Conservation (phyloP, 2,888 invertebrate genomes). For the Dryobotodes eremita region DNA sequence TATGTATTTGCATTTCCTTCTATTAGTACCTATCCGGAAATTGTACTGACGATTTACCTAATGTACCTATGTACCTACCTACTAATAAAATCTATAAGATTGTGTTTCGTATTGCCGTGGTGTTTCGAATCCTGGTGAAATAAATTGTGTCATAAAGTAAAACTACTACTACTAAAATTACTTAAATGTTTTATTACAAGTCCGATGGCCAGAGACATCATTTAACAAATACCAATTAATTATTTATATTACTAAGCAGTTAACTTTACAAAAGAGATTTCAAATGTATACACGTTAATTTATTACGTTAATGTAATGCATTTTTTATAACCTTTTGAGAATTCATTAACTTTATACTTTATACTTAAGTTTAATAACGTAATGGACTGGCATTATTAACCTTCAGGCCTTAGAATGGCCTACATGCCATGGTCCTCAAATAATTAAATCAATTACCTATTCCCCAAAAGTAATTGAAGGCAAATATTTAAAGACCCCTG, state of each 20-base stretch:
- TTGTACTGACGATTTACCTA: neutral
- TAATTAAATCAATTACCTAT: neutral
- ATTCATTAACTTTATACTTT: neutral
- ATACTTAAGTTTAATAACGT: neutral
- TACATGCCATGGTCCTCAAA: neutral
- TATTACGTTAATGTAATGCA: neutral
- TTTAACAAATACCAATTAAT: slow-evolving; percentile 12
- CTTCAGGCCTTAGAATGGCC: neutral
- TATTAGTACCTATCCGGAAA: slow-evolving; percentile 2
- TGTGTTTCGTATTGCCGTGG: neutral
- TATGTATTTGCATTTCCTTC: slow-evolving; percentile 33
- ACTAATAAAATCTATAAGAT: neutral
- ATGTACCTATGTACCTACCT: neutral
- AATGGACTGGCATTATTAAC: neutral
- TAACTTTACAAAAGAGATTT: slow-evolving; percentile 9
- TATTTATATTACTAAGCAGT: slow-evolving; percentile 5
- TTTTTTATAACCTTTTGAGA: slow-evolving; percentile 4
- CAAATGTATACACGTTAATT: neutral
- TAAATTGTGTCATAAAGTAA: slow-evolving; percentile 1
- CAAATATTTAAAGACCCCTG: neutral
- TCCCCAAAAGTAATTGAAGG: neutral
- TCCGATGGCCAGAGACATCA: slow-evolving; percentile 9
- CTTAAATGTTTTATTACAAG: neutral
- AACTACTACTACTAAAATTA: neutral
- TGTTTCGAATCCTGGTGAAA: neutral